phyloP scores from a whole-genome alignment of 1,140 invertebrate genomes.

The Nasonia longicornis region DNA sequence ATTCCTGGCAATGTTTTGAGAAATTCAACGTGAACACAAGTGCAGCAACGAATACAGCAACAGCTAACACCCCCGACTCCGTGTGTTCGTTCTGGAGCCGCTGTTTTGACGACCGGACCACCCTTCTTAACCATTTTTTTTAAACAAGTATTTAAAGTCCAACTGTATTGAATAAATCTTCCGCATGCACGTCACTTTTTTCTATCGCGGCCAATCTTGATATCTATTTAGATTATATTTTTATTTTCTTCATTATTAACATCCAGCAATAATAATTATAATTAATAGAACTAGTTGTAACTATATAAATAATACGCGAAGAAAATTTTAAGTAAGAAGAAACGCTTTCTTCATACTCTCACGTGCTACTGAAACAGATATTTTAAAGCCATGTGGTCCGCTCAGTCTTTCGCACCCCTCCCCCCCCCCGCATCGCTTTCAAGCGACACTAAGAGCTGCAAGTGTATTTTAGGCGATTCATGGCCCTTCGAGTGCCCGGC shows the following conservation, averaged over 20 bases:
- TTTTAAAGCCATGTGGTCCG: not conserved
- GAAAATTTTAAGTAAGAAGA: not conserved
- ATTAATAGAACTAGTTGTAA: too few relatives aligned
- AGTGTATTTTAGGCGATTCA: conserved; percentile 19
- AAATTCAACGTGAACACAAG: conserved; percentile 82
- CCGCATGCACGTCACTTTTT: too few relatives aligned
- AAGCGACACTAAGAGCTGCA: not conserved
- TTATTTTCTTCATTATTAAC: not conserved
- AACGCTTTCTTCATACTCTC: not conserved
- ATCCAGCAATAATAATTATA: too few relatives aligned
- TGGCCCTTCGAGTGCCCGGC: not conserved
- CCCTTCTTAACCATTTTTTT: conserved; percentile 35
- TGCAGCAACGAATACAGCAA: conserved; percentile 70
- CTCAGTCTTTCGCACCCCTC: not conserved
- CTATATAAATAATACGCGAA: too few relatives aligned
- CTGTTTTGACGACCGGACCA: not conserved
- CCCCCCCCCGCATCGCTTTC: conserved; percentile 8
- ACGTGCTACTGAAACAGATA: not conserved
- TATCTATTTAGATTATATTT: too few relatives aligned
- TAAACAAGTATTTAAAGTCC: too few relatives aligned
- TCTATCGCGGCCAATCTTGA: too few relatives aligned
- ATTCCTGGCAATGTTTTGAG: conserved; percentile 77
- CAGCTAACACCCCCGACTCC: conserved; percentile 26
- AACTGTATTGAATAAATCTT: too few relatives aligned
- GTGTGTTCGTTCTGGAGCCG: not conserved